A percentile compares a stretch with the other conserved stretches of the same genome.
These are phyloP conservation scores for Manis javanica DNA, from an alignment of 2,797 vertebrate species.

Conservation along the genomic window DNA sequence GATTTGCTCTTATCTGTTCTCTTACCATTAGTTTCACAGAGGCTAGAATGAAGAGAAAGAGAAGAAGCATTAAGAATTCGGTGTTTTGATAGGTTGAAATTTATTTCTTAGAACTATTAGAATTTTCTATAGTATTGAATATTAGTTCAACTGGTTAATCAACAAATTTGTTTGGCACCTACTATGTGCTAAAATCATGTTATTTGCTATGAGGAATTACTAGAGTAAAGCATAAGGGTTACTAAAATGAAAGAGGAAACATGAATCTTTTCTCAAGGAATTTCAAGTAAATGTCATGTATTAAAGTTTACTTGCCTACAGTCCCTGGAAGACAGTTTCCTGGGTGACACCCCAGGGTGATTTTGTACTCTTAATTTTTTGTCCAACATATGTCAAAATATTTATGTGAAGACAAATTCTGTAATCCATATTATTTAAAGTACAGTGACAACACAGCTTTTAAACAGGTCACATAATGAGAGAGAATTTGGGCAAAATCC, in stretches of 20 bases:
- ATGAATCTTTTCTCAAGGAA: background rate
- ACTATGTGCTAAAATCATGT: background rate
- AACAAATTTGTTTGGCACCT: background rate
- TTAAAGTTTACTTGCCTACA: background rate
- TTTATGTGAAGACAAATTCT: background rate
- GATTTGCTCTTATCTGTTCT: background rate
- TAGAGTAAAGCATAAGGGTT: background rate
- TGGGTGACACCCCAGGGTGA: background rate
- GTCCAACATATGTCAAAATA: background rate
- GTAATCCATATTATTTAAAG: background rate
- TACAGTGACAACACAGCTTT: background rate
- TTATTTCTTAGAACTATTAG: background rate
- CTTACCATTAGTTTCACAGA: background rate
- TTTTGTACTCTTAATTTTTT: conserved; percentile 19
- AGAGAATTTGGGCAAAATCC: background rate
- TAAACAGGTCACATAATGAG: background rate
- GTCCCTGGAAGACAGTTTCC: background rate
- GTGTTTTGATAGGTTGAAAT: background rate
- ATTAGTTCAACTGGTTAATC: background rate
- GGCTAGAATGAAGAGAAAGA: background rate
- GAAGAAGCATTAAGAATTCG: background rate
- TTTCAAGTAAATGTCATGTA: background rate
- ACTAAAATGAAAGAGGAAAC: background rate
- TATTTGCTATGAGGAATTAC: background rate
- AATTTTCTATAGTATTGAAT: background rate